Percentiles rank a stretch among this genome's conserved stretches.
Evolutionary conservation across 1,140 invertebrate genomes (phyloP).

Genomic region (Pachyrhynchus sulphureomaculatus): DNA sequence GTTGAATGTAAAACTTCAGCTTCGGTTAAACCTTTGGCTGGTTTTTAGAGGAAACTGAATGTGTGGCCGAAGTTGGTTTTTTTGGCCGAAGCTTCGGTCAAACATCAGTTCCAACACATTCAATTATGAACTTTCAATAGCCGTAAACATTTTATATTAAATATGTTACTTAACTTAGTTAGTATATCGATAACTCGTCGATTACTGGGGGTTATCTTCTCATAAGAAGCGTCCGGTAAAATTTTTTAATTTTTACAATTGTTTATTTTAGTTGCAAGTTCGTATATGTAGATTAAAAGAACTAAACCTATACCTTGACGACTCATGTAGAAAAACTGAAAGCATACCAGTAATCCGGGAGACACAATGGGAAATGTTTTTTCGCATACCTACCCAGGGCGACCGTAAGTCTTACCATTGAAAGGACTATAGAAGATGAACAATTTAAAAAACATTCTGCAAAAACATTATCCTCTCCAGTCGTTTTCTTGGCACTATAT

Average conservation of each 20-base stretch:
- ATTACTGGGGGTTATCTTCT: no score
- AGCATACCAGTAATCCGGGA: background rate
- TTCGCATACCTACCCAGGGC: constrained; percentile 11
- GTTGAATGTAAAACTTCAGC: no score
- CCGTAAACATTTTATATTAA: no score
- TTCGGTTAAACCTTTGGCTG: no score
- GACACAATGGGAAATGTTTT: constrained; percentile 18
- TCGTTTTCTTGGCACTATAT: constrained; percentile 13
- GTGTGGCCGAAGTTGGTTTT: no score
- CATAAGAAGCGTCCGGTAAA: no score
- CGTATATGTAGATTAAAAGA: constrained; percentile 11
- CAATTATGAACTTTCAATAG: no score
- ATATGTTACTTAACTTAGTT: no score
- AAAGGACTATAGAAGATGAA: constrained; percentile 4
- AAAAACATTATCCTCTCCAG: constrained; percentile 7
- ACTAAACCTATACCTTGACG: constrained; percentile 22
- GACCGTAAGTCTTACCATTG: constrained; percentile 17
- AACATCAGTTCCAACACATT: no score
- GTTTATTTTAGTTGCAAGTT: background rate
- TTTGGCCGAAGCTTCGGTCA: no score
- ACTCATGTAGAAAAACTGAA: constrained; percentile 10
- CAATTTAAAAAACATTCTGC: constrained; percentile 8
- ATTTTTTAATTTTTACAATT: background rate
- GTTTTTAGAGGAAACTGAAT: no score
- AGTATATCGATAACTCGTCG: no score